A percentile compares a stretch with the other conserved stretches of the same genome.
phyloP scores from a whole-genome alignment of 2,888 invertebrate species.

The Rhamphomyia laevipes region DNA sequence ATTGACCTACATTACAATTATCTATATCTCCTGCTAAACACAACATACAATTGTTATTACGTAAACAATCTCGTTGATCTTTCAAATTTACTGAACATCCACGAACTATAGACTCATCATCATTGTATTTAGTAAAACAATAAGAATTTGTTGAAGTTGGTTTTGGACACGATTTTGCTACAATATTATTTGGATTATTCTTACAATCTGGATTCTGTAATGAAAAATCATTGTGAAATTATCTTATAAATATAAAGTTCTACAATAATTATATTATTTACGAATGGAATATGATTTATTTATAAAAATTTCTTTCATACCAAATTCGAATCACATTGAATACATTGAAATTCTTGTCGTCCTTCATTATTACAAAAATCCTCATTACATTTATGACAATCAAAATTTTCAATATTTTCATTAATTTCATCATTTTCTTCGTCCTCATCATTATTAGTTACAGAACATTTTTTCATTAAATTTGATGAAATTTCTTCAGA shows the following conservation, averaged over 20 bases:
- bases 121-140: constrained; percentile 22
- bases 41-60: constrained; percentile 21
- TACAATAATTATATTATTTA: too few species aligned
- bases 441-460: neutral
- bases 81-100: constrained; percentile 25
- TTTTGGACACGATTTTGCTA: constrained; percentile 21
- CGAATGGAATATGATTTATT: too few species aligned
- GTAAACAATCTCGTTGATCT: constrained; percentile 23
- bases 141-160: constrained; percentile 28
- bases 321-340: constrained; percentile 24
- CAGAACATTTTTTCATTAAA: neutral
- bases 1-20: constrained; percentile 24
- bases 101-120: constrained; percentile 15
- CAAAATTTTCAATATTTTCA: constrained; percentile 10
- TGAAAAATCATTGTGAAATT: too few species aligned
- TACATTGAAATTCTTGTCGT: constrained; percentile 24
- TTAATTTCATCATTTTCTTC: constrained; percentile 6
- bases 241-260: too few species aligned
- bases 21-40: constrained; percentile 21
- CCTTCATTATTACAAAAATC: constrained; percentile 28
- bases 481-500: neutral
- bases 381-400: constrained; percentile 27
- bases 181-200: constrained; percentile 11
- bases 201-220: constrained; percentile 22
- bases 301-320: constrained; percentile 21